These are phyloP conservation scores for Crotophaga sulcirostris DNA, from an alignment of 2,113 vertebrate genomes.

Conservation along the genomic window DNA sequence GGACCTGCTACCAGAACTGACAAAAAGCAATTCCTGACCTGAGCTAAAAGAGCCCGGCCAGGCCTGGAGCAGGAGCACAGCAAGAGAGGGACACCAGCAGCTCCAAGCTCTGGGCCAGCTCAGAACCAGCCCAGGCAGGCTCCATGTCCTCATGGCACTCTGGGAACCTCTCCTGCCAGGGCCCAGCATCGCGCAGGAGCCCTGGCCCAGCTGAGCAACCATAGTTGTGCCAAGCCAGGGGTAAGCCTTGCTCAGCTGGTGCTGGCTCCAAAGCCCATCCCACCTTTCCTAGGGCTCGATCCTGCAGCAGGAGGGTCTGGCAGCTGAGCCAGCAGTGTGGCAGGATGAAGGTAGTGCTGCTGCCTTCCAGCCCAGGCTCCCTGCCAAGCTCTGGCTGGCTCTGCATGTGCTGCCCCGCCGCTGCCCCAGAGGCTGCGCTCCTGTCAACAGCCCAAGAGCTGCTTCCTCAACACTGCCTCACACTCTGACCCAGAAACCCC, in stretches of 20 bases:
- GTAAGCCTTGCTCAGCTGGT: not conserved
- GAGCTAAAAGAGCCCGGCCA: not conserved
- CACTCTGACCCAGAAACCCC: not conserved
- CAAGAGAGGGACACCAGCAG: not conserved
- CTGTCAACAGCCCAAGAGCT: not conserved
- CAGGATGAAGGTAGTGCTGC: not conserved
- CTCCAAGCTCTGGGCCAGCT: not conserved
- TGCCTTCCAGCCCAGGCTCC: not conserved
- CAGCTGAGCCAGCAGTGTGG: not conserved
- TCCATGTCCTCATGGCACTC: not conserved
- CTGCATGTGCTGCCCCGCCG: not conserved
- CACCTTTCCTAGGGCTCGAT: not conserved
- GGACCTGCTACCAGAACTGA: not conserved
- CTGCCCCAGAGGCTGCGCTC: not conserved
- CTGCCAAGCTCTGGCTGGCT: not conserved
- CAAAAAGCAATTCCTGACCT: not conserved
- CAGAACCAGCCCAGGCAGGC: not conserved
- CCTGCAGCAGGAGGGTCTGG: not conserved
- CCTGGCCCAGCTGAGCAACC: not conserved
- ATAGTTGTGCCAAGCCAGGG: not conserved
- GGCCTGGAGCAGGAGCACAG: not conserved
- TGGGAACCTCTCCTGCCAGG: not conserved
- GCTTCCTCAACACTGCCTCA: not conserved
- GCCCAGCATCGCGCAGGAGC: not conserved
- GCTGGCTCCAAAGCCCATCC: not conserved